Percentiles rank a stretch among this genome's conserved stretches.
Conservation (phyloP, 2,797 vertebrate species). For the Poecilia wingei region DNA sequence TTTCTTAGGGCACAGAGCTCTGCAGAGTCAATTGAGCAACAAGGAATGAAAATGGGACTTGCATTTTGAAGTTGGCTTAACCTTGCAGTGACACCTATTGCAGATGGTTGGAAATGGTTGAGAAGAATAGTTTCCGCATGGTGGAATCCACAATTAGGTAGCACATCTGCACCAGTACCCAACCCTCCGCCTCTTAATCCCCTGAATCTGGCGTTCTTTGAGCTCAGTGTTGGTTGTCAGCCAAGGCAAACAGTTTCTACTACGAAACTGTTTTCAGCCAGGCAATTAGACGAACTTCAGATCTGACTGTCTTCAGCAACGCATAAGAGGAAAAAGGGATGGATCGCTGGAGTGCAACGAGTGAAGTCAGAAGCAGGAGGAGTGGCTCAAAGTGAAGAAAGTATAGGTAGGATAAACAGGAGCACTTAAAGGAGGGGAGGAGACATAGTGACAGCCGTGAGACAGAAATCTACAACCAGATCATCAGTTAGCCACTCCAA, state of each 20-base stretch:
- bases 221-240: slow-evolving; percentile 58
- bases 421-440: slow-evolving; percentile 52
- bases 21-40: slow-evolving; percentile 38
- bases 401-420: slow-evolving; percentile 43
- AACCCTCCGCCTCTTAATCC: slow-evolving; percentile 28
- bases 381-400: slow-evolving; percentile 28
- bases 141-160: slow-evolving; percentile 73
- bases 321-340: slow-evolving; percentile 14
- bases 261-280: slow-evolving; percentile 65
- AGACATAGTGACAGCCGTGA: slow-evolving; percentile 63
- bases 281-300: slow-evolving; percentile 69
- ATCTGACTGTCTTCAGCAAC: slow-evolving; percentile 61
- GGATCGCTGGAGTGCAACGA: slow-evolving; percentile 8
- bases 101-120: slow-evolving; percentile 76
- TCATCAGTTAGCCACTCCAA: slow-evolving; percentile 79
- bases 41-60: slow-evolving; percentile 60
- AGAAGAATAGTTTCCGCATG: slow-evolving; percentile 79
- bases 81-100: slow-evolving; percentile 79
- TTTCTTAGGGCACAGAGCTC: slow-evolving; percentile 21
- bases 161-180: slow-evolving; percentile 73
- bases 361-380: slow-evolving; percentile 27
- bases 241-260: slow-evolving; percentile 75
- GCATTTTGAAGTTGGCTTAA: slow-evolving; percentile 75
- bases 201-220: slow-evolving; percentile 51
- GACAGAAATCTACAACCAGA: slow-evolving; percentile 73